phyloP scores from a whole-genome alignment of 2,888 invertebrate species.

The Pammene aurita region DNA sequence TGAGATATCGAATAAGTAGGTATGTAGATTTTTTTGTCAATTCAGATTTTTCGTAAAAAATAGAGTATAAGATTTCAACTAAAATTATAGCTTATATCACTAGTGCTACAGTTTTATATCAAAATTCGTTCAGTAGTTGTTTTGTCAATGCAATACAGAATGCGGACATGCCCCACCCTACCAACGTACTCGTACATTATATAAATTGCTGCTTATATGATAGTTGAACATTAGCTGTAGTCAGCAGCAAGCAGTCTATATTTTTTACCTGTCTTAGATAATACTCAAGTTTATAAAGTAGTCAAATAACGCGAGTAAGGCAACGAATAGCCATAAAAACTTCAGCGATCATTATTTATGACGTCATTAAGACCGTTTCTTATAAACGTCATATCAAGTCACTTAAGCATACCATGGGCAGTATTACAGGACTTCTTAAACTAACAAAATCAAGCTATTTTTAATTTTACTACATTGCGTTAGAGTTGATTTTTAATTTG shows the following conservation, averaged over 20 bases:
- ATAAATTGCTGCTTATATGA: too few relatives aligned
- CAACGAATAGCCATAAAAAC: slow-evolving; percentile 33
- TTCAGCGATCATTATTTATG: slow-evolving; percentile 36
- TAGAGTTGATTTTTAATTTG: not conserved
- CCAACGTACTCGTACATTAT: too few relatives aligned
- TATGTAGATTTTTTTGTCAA: too few relatives aligned
- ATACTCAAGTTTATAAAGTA: slow-evolving; percentile 29
- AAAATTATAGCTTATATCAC: too few relatives aligned
- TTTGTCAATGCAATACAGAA: too few relatives aligned
- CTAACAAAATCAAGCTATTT: slow-evolving; percentile 6
- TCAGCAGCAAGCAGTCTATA: not conserved
- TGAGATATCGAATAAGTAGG: too few relatives aligned
- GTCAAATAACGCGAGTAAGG: slow-evolving; percentile 34
- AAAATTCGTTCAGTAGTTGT: too few relatives aligned
- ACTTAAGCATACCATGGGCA: slow-evolving; percentile 38
- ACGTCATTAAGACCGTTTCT: slow-evolving; percentile 36
- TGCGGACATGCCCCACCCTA: too few relatives aligned
- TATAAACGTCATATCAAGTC: slow-evolving; percentile 39
- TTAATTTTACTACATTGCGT: not conserved
- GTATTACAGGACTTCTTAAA: slow-evolving; percentile 22
- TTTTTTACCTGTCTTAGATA: not conserved
- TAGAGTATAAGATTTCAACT: too few relatives aligned
- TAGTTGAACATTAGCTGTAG: too few relatives aligned
- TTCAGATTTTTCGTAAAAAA: too few relatives aligned
- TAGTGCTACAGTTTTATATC: too few relatives aligned